phyloP scores from a whole-genome alignment of 1,140 invertebrate genomes.

The Stegodyphus mimosarum region DNA sequence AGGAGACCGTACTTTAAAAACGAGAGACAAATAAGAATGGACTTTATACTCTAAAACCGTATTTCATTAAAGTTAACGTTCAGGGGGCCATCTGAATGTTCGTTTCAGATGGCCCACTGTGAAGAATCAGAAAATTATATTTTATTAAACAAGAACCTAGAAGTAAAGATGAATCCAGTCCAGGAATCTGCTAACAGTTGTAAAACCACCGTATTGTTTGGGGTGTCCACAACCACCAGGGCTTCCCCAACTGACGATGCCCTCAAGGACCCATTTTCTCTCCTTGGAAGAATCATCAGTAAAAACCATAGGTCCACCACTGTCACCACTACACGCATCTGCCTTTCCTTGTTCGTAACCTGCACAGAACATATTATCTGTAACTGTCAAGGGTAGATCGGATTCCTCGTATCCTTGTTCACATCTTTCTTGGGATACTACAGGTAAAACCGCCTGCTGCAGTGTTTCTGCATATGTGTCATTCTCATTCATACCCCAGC shows the following conservation, averaged over 20 bases:
- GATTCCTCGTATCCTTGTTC: slow-evolving; percentile 56
- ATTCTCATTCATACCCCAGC: slow-evolving; percentile 61
- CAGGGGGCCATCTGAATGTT: no score
- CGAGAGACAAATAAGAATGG: no score
- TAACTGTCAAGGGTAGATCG: slow-evolving; percentile 52
- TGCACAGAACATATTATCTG: slow-evolving; percentile 61
- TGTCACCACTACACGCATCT: slow-evolving; percentile 60
- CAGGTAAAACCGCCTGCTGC: slow-evolving; percentile 54
- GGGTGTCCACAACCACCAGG: slow-evolving; percentile 51
- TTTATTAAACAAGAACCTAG: not conserved
- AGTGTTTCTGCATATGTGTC: slow-evolving; percentile 51
- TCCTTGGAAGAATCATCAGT: slow-evolving; percentile 46
- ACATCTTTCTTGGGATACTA: slow-evolving; percentile 19
- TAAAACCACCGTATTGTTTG: slow-evolving; percentile 58
- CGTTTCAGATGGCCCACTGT: no score
- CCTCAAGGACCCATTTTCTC: slow-evolving; percentile 59
- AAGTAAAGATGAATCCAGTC: slow-evolving; percentile 56
- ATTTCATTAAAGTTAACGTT: no score
- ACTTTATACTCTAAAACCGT: no score
- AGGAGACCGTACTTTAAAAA: no score
- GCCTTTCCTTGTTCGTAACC: slow-evolving; percentile 13
- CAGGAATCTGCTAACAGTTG: slow-evolving; percentile 48
- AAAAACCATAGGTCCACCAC: slow-evolving; percentile 60
- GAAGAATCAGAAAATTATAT: no score
- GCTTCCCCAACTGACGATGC: slow-evolving; percentile 59